A percentile compares a stretch with the other conserved stretches of the same genome.
Evolutionary conservation across 2,113 vertebrate species (phyloP).

Genomic region (Manacus vitellinus): DNA sequence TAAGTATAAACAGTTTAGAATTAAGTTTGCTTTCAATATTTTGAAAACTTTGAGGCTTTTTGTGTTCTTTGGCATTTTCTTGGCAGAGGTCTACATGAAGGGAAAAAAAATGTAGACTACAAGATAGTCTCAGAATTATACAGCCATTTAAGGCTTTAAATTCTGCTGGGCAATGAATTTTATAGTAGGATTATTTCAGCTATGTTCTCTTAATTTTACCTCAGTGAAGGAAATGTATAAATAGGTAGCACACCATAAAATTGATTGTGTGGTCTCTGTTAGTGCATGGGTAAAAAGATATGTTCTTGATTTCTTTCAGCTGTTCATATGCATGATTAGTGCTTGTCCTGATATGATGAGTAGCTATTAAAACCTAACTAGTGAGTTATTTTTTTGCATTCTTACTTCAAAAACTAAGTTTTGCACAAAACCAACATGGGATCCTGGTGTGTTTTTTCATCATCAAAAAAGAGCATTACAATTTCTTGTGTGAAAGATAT

Average conservation of each 20-base stretch:
- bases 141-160: neutral
- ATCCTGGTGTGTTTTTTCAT: neutral
- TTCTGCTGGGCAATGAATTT: neutral
- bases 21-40: neutral
- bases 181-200: neutral
- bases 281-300: neutral
- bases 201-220: neutral
- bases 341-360: neutral
- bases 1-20: neutral
- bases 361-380: neutral
- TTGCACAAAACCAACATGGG: neutral
- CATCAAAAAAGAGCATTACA: neutral
- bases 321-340: accelerated
- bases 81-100: neutral
- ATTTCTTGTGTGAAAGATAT: neutral
- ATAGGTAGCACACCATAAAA: neutral
- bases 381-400: neutral
- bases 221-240: neutral
- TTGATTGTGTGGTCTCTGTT: neutral
- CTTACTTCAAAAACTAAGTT: neutral
- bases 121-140: neutral
- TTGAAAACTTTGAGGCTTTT: neutral
- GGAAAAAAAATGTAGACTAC: neutral
- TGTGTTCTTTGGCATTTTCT: neutral
- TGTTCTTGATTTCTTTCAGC: neutral